Evolutionary conservation across 2,797 vertebrate species (phyloP), one percentile per base, ranked within the genome.

Genomic region (Odontamblyopus rebecca): DNA sequence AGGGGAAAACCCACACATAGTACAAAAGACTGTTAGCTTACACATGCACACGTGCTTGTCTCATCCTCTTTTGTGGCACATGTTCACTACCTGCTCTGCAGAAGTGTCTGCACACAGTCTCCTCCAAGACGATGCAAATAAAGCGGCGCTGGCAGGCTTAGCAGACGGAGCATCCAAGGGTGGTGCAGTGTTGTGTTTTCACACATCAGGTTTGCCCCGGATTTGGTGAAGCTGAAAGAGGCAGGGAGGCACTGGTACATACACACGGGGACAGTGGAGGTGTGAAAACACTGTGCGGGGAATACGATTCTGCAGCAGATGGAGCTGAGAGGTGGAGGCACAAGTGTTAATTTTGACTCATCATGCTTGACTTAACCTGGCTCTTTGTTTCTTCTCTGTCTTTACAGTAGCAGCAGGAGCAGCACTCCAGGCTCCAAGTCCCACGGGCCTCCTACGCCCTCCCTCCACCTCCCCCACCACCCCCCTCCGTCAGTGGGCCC

Each of bases 351-450:
- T 84, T 87, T 69, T 81, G 79, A 82, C 71, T 82, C 74, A 86
- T 88, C 80, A 67, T 41, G 68, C 80, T 69, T 77, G 83, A 73
- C 60, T 82, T 85, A 82, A 85, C 82, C 74, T 68, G 64, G 67
- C 76, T 67, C 69, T 75, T 67, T 77, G 69, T 84, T 35, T 59
- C 59, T 30, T 48, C 18, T 74, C 72, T 54, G 19, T 82, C 74
- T 91, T 73, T 6, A 76, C 94, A 96, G 95, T 93, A 97, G 95
- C 89, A 99, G 96, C 95, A 95, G 96, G 93, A 98, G 96, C 94
- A 98, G 95, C 86, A 97, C 97, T 64, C 97, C 97, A 2, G 97
- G 96, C 74, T 94, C 95, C 76, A 99, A 97, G 94, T 93, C 93
- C 75, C 95, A 95, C 84, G 94, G 94, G 7, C 92, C 93, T 26